These are phyloP conservation scores for Quadroppia sp. DNA, from an alignment of 2,888 invertebrate genomes.

Conservation along the genomic window DNA sequence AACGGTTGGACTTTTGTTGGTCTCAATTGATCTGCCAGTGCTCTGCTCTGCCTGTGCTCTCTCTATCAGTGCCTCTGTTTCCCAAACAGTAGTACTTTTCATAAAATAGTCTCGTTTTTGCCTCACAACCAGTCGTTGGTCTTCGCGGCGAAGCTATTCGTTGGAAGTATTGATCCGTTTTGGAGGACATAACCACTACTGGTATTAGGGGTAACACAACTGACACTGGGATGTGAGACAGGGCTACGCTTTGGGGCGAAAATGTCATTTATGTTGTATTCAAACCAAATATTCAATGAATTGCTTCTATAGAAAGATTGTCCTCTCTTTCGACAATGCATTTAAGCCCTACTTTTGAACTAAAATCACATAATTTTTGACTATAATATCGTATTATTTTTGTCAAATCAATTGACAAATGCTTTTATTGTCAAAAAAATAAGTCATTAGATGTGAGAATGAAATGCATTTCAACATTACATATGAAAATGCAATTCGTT, in stretches of 20 bases:
- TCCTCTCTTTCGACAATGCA: not conserved
- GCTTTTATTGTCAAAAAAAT: not conserved
- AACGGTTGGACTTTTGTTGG: constrained; percentile 2
- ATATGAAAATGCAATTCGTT: not conserved
- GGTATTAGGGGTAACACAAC: constrained; percentile 32
- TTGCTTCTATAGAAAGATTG: not conserved
- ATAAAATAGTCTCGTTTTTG: constrained; percentile 13
- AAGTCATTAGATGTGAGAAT: constrained; percentile 3
- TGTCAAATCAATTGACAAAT: not conserved
- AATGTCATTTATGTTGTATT: constrained; percentile 29
- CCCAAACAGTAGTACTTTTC: not conserved
- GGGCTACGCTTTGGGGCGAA: constrained; percentile 27
- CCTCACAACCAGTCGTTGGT: constrained; percentile 27
- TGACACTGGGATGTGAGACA: not conserved
- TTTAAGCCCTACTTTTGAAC: not conserved
- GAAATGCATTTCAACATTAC: constrained; percentile 7
- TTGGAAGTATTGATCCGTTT: constrained; percentile 25
- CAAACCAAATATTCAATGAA: not conserved
- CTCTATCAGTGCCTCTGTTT: not conserved
- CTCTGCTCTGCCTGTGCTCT: not conserved
- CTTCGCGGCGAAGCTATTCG: constrained; percentile 36
- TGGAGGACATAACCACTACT: constrained; percentile 31
- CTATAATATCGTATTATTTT: not conserved
- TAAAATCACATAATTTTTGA: not conserved
- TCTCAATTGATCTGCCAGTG: not conserved